Base-by-base conservation (phyloP, 2,797 vertebrate species). In the Manis javanica region DNA sequence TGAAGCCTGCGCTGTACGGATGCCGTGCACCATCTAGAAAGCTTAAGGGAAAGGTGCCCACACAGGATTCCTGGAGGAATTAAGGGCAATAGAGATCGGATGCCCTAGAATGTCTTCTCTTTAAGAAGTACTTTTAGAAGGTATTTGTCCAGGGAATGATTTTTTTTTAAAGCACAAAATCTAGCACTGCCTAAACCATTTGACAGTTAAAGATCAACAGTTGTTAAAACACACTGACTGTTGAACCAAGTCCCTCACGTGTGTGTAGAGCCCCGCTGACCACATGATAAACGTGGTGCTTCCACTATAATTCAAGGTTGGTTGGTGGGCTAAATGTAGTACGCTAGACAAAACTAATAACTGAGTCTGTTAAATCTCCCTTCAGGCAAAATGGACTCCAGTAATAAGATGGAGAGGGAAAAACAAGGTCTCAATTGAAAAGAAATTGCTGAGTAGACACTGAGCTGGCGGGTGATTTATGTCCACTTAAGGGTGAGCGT, bases 171-270 rank as follows among this genome's bases (percentile, higher is more conserved):
- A 0, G 0, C 82, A 95, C 79, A 94, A 90, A 72, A 95, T 97
- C 59, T 79, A 90, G 72, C 85, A 49, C 87, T 94, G 64, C 84
- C 46, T n/a, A 91, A 63, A 86, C 94, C 63, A 31, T 12, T 93
- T 85, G 93, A 96, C 90, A 91, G 74, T 55, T 34, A 97, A 97
- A 97, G 97, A 97, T 91, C 96, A 97, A 69, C 97, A 98, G 95
- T 97, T 98, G 96, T 69, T 89, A 94, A 98, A 98, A 98, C 84
- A 98, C 55, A 95, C 64, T 71, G 86, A 88, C 63, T 71, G 42
- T 88, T 94, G 51, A 71, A 46, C 75, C 57, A 97, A 97, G 97
- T 78, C 92, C 96, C 92, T 96, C 97, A 98, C 91, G 93, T 98
- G 96, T 83, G 39, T 11, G 34, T 46, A 88, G 39, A 95, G 51